Evolutionary conservation across 2,888 invertebrate species (phyloP).

Genomic region (Coelopa pilipes): DNA sequence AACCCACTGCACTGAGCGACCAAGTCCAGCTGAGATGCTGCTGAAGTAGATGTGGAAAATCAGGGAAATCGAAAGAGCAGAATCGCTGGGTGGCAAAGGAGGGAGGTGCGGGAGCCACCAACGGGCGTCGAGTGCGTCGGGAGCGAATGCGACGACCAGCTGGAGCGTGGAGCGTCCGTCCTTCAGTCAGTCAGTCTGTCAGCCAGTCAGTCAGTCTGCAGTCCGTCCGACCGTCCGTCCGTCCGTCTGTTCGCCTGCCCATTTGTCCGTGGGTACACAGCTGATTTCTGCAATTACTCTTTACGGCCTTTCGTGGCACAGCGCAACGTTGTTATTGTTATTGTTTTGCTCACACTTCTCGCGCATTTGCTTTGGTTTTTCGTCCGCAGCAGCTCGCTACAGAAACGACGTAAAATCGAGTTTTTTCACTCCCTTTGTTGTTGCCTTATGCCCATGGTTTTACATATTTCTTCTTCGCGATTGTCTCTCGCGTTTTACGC

Average conservation of each 20-base stretch:
- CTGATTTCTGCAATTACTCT: conserved; percentile 64
- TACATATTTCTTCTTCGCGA: neutral
- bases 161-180: neutral
- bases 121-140: neutral
- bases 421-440: conserved; percentile 39
- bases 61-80: conserved; percentile 3
- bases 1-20: neutral
- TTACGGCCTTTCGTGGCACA: conserved; percentile 49
- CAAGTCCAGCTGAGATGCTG: neutral
- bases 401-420: conserved; percentile 33
- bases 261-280: conserved; percentile 61
- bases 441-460: conserved; percentile 30
- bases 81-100: neutral
- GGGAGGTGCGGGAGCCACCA: neutral
- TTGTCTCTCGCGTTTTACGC: conserved; percentile 1
- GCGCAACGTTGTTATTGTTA: conserved; percentile 40
- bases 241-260: conserved; percentile 21
- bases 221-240: conserved; percentile 19
- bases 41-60: no score
- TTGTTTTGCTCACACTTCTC: conserved; percentile 41
- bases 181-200: neutral
- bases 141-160: neutral
- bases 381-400: conserved; percentile 20
- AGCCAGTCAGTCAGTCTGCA: neutral
- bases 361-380: conserved; percentile 37